Evolutionary conservation across 2,113 vertebrate genomes (phyloP), one percentile per base, ranked within the genome.

Genomic region (Cichladusa arquata): DNA sequence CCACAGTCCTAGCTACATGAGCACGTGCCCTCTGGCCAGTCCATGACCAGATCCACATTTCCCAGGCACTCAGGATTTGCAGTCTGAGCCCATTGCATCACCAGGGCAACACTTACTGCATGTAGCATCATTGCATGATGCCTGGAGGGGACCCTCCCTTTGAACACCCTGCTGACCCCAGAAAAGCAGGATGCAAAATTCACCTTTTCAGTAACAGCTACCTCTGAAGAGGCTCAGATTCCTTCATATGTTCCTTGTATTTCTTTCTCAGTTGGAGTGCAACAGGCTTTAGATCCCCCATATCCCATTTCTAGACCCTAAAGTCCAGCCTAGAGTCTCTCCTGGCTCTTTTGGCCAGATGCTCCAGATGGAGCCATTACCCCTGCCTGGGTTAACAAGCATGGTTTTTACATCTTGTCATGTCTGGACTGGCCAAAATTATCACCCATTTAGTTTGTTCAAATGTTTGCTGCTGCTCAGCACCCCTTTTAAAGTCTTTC

Each of bases 11-110:
- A 12, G 19, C 28, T 14, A 29, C 12, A 11, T 10, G 12, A 66
- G 15, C 19, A 10, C 11, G 23, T 24, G 7, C 9, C 10, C 38
- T 66, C 17, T 53, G 25, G 17, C 17, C 31, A 62, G 25, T 28
- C 38, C 19, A n/a, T 8, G 61, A 18, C 5, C 42, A 50, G 9
- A 48, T 15, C 31, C 54, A 56, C 17, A 28, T 42, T 90, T 56
- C 34, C 31, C 34, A 62, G 56, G 34, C 15, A 26, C 20, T 70
- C 64, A 42, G 42, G 25, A 31, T 56, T 48, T 70, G 62, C 62
- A 31, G 1, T 23, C 11, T 36, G 62, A 70, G 25, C 47, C 29
- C 0, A 0, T 2, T 38, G 38, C 23, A 24, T 19, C 38, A 45
- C 34, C n/a, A 67, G 24, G 47, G 24, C 25, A 54, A 25, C 11